Evolutionary conservation across 1,140 invertebrate species (phyloP), one percentile per base, ranked within the genome.

Genomic region (Zaprionus gabonicus): DNA sequence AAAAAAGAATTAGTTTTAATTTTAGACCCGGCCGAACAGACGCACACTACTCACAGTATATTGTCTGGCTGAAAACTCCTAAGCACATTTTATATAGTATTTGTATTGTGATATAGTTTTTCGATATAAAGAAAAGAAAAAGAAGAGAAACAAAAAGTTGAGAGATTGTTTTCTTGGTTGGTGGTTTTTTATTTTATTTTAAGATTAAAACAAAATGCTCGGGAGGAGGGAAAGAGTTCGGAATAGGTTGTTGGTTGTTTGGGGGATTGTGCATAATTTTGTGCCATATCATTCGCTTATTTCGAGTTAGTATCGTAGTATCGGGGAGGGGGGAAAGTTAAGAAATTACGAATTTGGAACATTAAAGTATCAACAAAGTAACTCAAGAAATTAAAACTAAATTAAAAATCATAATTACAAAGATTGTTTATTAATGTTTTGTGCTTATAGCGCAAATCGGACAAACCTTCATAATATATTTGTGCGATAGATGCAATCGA

Each of bases 51-150:
- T 92, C 91, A 92, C 91, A 91, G 91, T 92, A 92, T 92, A 92
- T 90, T 91, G 90, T 71, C 91, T 92, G 77, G 91, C 57, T 86
- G 91, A 92, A 91, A 92, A 92, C 82, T 92, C 91, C 91, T 92
- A 92, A 81, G 81, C 65, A 71, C 66, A 80, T 74, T 73, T 82
- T 58, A 58, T 38, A 60, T 55, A 28, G 68, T 63, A 62, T 71
- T 59, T 55, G 49, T 59, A 66, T 23, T 74, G 60, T 68, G 41
- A 31, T 81, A 71, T 76, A 55, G 41, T 17, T 17, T 44, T 46
- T 69, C 23, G n/a, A 73, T 28, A 51, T 81, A 84, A 91, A 77
- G 78, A 85, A 90, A 88, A 82, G 79, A 81, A 75, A 84, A 69
- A 90, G 75, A 83, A 91, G 76, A 91, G 73, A 83, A 81, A 85